phyloP scores from a whole-genome alignment of 2,888 invertebrate genomes.

The Chymomyza amoena region DNA sequence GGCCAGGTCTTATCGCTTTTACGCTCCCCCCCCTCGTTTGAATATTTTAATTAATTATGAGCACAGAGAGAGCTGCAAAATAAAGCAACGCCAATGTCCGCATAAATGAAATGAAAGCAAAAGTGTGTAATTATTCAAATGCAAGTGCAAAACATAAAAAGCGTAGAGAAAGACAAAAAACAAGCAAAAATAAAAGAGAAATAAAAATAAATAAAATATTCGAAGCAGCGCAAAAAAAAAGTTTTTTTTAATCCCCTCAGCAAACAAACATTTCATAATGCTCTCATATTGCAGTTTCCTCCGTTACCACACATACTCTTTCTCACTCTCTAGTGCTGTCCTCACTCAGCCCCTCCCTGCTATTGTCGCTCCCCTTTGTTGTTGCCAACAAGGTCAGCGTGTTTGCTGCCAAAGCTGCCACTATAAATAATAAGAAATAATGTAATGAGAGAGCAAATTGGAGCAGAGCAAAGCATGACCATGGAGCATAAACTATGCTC shows the following conservation, averaged over 20 bases:
- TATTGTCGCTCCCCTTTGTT: neutral
- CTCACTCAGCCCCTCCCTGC: neutral
- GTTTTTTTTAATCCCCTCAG: neutral
- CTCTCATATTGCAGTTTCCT: neutral
- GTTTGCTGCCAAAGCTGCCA: neutral
- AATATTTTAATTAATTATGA: slow-evolving; percentile 69
- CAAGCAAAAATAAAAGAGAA: slow-evolving; percentile 6
- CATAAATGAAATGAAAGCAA: slow-evolving; percentile 28
- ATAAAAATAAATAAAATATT: slow-evolving; percentile 10
- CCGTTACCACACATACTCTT: neutral
- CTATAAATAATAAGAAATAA: slow-evolving; percentile 14
- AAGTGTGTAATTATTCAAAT: slow-evolving; percentile 48
- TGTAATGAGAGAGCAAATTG: slow-evolving; percentile 7
- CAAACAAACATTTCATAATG: slow-evolving; percentile 5
- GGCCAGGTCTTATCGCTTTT: slow-evolving; percentile 15
- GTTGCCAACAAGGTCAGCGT: neutral
- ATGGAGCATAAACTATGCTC: neutral
- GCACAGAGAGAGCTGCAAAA: slow-evolving; percentile 8
- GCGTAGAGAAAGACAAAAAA: slow-evolving; percentile 9
- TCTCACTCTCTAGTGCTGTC: neutral
- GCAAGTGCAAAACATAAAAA: slow-evolving; percentile 16
- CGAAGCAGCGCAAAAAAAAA: neutral
- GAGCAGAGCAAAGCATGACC: neutral
- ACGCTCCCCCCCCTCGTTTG: slow-evolving; percentile 45
- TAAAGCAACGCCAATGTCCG: slow-evolving; percentile 33